Evolutionary conservation across 2,888 invertebrate genomes (phyloP).

Genomic region (Calliphora vomitoria): DNA sequence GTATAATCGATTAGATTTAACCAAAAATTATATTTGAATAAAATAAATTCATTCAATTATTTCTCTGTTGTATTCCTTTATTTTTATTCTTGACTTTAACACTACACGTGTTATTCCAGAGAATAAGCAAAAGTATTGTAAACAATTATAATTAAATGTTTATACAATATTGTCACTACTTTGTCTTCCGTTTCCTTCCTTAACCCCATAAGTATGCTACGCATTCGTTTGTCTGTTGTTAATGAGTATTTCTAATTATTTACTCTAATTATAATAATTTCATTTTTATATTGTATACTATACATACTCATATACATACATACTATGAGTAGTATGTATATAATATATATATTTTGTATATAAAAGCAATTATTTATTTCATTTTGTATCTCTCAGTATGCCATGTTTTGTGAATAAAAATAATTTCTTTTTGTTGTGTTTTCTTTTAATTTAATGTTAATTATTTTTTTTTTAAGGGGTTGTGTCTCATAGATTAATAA

Average conservation of each 20-base stretch:
- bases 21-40: too few relatives aligned
- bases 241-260: neutral
- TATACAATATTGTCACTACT: neutral
- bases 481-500: neutral
- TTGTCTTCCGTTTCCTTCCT: neutral
- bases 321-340: neutral
- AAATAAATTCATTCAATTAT: neutral
- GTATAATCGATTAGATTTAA: too few relatives aligned
- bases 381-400: neutral
- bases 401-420: neutral
- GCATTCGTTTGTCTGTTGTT: neutral
- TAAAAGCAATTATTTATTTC: neutral
- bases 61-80: neutral
- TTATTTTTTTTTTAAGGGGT: neutral
- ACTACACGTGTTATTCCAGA: neutral
- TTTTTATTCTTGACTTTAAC: neutral
- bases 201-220: neutral
- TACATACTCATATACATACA: neutral
- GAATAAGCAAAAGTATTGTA: neutral
- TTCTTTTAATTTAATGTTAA: constrained; percentile 6
- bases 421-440: neutral
- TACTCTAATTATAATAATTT: neutral
- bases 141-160: neutral
- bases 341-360: neutral
- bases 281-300: too few relatives aligned